Evolutionary conservation across 2,888 invertebrate species (phyloP), one percentile per base, ranked within the genome.

Genomic region (Hesperia comma): DNA sequence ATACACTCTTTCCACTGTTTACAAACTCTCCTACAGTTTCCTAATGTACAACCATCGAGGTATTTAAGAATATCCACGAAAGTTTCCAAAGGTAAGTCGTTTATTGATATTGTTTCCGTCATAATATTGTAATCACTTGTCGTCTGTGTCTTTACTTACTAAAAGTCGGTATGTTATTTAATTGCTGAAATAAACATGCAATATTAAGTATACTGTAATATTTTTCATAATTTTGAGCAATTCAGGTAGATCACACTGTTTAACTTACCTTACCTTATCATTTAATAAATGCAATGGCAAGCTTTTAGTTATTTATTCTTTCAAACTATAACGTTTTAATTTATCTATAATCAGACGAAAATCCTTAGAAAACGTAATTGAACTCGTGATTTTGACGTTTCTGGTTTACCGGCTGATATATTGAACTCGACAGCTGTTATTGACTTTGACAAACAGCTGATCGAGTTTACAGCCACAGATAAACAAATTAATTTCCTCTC

Each of bases 301-400:
- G 26, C 26, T 37, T 37, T 37, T 37, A 12, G 8, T 21, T 58
- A n/a, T 46, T 26, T 58, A 2, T 37, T 37, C 12, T 37, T 12
- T 12, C 12, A 37, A 37, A 37, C 37, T 37, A 3, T 1, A 37
- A 37, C 37, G 37, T 10, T 37, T 37, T 12, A 1, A 12, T 37
- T 37, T 37, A 8, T 10, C 37, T 8, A 8, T 8, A 10, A 7
- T 26, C 3, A 26, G 26, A 37, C 10, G 37, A 37, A 37, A 55
- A 46, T 49, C 5, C 26, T 26, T 26, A 5, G 26, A 26, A 17
- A 55, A 15, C 61, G 67, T 60, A 57, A 64, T 61, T 8, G 46
- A 71, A 72, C 86, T 82, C 86, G 85, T 86, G 86, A 87, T 79
- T 86, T 82, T 85, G 86, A 85, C 81, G 68, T 77, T 75, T 74